Conservation (phyloP, 1,140 invertebrate species). For the Lordiphosa collinella region DNA sequence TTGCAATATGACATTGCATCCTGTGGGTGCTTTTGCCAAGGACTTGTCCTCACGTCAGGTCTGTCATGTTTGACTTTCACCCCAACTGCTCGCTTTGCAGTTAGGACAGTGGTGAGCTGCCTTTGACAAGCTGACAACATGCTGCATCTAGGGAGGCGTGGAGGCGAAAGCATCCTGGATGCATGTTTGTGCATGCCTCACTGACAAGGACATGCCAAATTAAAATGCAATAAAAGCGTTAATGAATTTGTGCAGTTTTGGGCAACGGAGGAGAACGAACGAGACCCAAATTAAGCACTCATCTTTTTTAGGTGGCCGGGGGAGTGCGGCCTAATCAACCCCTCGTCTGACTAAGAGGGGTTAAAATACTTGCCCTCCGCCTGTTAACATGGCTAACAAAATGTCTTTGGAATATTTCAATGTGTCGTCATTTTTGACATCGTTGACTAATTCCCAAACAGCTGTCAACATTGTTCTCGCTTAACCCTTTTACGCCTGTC, state of each 20-base stretch:
- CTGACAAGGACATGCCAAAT: constrained; percentile 70
- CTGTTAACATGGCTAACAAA: constrained; percentile 63
- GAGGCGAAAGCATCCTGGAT: constrained; percentile 47
- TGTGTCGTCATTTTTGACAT: constrained; percentile 68
- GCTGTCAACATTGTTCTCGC: constrained; percentile 67
- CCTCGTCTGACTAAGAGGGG: constrained; percentile 16
- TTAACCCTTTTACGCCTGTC: constrained; percentile 60
- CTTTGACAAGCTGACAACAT: constrained; percentile 68
- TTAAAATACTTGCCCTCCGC: constrained; percentile 49
- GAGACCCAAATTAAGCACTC: constrained; percentile 54
- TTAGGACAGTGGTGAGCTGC: constrained; percentile 19
- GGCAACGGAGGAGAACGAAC: constrained; percentile 6
- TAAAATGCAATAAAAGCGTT: constrained; percentile 75
- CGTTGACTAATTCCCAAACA: constrained; percentile 69
- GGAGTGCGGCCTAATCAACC: constrained; percentile 1
- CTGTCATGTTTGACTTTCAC: constrained; percentile 53
- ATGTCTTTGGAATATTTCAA: constrained; percentile 51
- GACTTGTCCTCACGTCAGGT: constrained; percentile 41
- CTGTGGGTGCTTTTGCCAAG: constrained; percentile 29
- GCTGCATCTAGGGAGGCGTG: constrained; percentile 22
- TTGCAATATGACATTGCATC: constrained; percentile 75
- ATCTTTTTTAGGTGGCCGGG: constrained; percentile 5
- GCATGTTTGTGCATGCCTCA: constrained; percentile 66
- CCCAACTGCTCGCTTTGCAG: constrained; percentile 5
- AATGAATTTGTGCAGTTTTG: constrained; percentile 44